Evolutionary conservation across 2,797 vertebrate species (phyloP).

Genomic region (Alcedo quadribrachys): DNA sequence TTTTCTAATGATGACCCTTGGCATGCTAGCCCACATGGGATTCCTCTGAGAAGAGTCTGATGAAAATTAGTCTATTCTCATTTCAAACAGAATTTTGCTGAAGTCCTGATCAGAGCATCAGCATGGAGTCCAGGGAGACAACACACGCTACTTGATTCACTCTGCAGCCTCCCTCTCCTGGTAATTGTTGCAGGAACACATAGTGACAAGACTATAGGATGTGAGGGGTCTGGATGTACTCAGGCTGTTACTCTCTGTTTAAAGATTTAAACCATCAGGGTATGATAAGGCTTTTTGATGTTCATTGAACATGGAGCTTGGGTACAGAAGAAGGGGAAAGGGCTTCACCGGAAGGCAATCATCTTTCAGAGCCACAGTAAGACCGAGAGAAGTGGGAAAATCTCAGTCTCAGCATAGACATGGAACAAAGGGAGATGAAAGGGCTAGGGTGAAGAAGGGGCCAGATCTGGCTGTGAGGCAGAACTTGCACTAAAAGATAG

Average conservation of each 20-base stretch:
- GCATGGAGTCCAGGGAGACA: constrained; percentile 90
- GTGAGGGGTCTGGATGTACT: constrained; percentile 95
- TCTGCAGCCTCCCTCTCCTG: constrained; percentile 86
- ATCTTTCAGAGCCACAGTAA: constrained; percentile 91
- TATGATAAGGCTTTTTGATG: constrained; percentile 98
- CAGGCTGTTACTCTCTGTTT: constrained; percentile 99
- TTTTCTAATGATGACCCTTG: constrained; percentile 99
- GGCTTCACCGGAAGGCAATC: constrained; percentile 93
- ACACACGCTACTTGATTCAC: constrained; percentile 86
- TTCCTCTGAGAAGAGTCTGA: constrained; percentile 90
- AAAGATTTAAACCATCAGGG: constrained; percentile 99
- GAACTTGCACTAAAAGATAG: constrained; percentile 81
- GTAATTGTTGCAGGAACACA: constrained; percentile 92
- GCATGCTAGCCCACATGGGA: constrained; percentile 96
- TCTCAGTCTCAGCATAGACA: constrained; percentile 84
- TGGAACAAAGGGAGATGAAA: constrained; percentile 96
- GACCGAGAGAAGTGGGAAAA: constrained; percentile 85
- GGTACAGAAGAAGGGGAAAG: constrained; percentile 89
- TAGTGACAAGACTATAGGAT: constrained; percentile 93
- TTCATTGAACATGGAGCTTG: constrained; percentile 94
- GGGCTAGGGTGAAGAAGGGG: constrained; percentile 88
- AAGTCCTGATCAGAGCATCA: constrained; percentile 96
- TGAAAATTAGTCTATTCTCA: constrained; percentile 99
- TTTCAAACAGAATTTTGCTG: constrained; percentile 99
- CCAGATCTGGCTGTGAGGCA: constrained; percentile 92